Percentiles rank a stretch among this genome's conserved stretches.
Evolutionary conservation across 2,888 invertebrate species (phyloP).

Genomic region (Drosophila nr. medialis): DNA sequence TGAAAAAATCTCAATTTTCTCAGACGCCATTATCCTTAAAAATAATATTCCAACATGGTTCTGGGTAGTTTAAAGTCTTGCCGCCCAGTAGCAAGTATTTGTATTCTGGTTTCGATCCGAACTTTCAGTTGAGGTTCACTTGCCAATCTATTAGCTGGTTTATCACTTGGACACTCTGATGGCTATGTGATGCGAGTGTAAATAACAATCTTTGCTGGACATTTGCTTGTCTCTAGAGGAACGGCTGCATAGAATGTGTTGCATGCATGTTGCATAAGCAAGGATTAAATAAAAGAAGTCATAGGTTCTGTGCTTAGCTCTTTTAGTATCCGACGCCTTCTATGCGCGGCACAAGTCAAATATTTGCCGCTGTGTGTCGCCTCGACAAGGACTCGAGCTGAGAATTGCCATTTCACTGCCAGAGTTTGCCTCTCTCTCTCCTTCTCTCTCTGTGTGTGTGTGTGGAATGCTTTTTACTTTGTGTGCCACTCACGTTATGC

Average conservation of each 20-base stretch:
- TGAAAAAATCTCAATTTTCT: too few species aligned
- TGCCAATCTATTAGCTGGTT: conserved; percentile 26
- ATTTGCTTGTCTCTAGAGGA: conserved; percentile 34
- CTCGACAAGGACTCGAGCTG: conserved; percentile 45
- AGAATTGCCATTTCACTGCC: conserved; percentile 63
- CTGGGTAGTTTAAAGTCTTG: too few species aligned
- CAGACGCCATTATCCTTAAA: neutral
- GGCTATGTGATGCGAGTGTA: conserved; percentile 26
- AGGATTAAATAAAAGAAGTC: conserved; percentile 71
- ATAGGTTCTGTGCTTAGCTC: conserved; percentile 12
- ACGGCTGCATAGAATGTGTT: conserved; percentile 58
- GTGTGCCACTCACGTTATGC: conserved; percentile 81
- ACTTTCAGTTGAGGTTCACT: neutral
- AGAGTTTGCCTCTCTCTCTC: conserved; percentile 11
- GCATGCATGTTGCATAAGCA: conserved; percentile 78
- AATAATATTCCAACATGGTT: neutral
- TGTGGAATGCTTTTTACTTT: conserved; percentile 60
- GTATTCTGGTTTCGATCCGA: neutral
- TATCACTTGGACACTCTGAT: conserved; percentile 25
- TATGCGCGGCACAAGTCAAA: conserved; percentile 50
- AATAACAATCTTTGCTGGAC: conserved; percentile 51
- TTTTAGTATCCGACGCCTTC: conserved; percentile 12
- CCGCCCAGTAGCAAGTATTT: neutral
- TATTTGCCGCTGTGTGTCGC: conserved; percentile 69
- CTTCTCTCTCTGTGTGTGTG: neutral